Conservation (phyloP, 92 coral and sea anemone genomes). For the Epizoanthus fatuus region DNA sequence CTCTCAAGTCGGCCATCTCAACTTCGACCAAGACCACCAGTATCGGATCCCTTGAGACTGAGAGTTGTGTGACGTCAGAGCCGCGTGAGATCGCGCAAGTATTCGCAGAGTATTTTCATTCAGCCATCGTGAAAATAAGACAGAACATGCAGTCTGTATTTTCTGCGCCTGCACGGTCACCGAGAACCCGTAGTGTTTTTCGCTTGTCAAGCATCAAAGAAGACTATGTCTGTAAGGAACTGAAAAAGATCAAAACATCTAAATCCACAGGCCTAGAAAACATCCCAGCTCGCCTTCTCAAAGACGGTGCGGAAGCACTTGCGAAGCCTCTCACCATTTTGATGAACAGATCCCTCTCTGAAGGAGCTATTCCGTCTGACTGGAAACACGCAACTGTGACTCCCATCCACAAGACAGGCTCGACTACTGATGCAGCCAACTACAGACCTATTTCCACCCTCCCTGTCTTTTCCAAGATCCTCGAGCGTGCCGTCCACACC, state of each 20-base stretch:
- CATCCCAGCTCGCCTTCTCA: constrained; percentile 65
- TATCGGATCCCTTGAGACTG: constrained; percentile 47
- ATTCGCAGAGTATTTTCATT: constrained; percentile 55
- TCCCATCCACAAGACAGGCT: too few relatives aligned
- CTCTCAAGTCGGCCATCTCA: constrained; percentile 53
- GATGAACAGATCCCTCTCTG: constrained; percentile 30
- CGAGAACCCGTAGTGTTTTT: constrained; percentile 5
- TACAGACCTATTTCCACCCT: constrained; percentile 43
- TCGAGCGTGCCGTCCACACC: constrained; percentile 50
- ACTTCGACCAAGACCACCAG: constrained; percentile 2
- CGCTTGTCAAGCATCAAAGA: constrained; percentile 46
- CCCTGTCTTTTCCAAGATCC: constrained; percentile 43
- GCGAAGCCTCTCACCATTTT: constrained; percentile 20
- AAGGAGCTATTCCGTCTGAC: not conserved
- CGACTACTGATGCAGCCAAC: not conserved
- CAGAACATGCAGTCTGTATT: constrained; percentile 15
- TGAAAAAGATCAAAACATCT: constrained; percentile 31
- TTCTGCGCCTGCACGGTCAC: not conserved
- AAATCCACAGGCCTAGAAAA: constrained; percentile 49
- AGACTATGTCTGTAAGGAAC: constrained; percentile 35
- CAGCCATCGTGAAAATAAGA: constrained; percentile 40
- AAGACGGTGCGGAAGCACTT: constrained; percentile 43
- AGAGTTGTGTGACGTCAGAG: not conserved
- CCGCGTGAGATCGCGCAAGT: constrained; percentile 41
- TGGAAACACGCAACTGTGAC: too few relatives aligned